phyloP scores from a whole-genome alignment of 2,888 invertebrate genomes.

The Zygaena filipendulae region DNA sequence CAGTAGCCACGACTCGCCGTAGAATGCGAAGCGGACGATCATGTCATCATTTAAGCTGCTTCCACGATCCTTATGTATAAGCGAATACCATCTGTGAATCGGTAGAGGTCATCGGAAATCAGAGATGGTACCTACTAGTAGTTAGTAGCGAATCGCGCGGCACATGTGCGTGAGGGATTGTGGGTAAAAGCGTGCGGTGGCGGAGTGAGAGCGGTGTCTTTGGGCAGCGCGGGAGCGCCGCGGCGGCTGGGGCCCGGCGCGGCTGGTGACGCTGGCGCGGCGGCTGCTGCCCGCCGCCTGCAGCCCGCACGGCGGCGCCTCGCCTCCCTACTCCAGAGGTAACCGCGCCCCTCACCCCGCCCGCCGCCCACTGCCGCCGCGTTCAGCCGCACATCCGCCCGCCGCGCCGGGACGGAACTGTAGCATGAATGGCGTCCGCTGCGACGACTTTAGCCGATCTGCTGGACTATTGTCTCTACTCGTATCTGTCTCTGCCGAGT shows the following conservation, averaged over 20 bases:
- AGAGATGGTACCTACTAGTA: too few species aligned
- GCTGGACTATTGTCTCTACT: too few species aligned
- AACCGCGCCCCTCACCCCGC: conserved; percentile 29
- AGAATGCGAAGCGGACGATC: too few species aligned
- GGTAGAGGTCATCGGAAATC: too few species aligned
- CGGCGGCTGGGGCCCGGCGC: conserved; percentile 48
- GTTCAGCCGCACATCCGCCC: conserved; percentile 14
- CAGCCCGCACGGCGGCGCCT: conserved; percentile 75
- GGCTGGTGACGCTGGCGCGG: conserved; percentile 61
- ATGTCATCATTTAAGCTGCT: too few species aligned
- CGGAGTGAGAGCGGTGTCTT: conserved; percentile 55
- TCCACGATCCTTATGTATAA: too few species aligned
- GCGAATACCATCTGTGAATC: too few species aligned
- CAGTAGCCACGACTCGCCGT: too few species aligned
- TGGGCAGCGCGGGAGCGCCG: conserved; percentile 48
- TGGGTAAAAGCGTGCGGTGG: conserved; percentile 29
- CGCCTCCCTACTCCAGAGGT: conserved; percentile 78
- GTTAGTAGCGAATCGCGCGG: conserved; percentile 34
- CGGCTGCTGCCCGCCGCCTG: conserved; percentile 77
- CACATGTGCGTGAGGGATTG: conserved; percentile 30
- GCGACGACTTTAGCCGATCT: background rate
- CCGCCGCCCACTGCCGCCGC: conserved; percentile 10
- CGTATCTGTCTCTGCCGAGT: too few species aligned
- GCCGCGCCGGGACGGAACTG: conserved; percentile 11
- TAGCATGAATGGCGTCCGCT: conserved; percentile 1